Evolutionary conservation across 2,888 invertebrate species (phyloP), one percentile per base, ranked within the genome.

Genomic region (Microctonus brassicae): DNA sequence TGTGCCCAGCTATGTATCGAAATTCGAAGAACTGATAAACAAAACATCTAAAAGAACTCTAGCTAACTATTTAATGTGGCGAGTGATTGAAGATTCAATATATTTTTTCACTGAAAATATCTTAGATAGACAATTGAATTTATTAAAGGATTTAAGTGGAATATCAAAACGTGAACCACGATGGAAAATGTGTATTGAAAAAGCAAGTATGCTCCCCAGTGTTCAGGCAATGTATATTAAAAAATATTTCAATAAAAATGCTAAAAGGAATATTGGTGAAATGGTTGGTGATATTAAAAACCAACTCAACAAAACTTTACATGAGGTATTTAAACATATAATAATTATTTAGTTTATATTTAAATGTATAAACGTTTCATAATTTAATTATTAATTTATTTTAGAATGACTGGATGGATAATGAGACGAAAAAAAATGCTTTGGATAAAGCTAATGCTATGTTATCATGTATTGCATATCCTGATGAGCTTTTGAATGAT

Each of bases 41-140:
- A 83, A 84, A 26, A 92, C 92, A 0, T 90, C 91, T 0, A 92
- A 91, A 80, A 88, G 94, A 75, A 89, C 91, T 2, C 91, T 94
- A 81, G 96, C 97, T 2, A 98, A 98, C 89, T 98, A 98, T 84
- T 93, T 96, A 79, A 92, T 97, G 92, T 97, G 97, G 97, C 91
- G 97, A 67, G 95, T 94, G 0, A 94, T 95, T 0, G 93, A 93
- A 0, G 93, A 94, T 3, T 93, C 95, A 0, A 92, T 95, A 10
- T 92, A 93, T 2, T 97, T 95, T 86, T 89, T 97, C 74, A 94
- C 92, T 0, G 95, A 96, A 65, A 91, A 91, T 69, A 90, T 95
- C 71, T 91, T 96, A 4, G 92, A 93, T 65, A 89, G 95, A 0
- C 95, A 96, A 84, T 88, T 96, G 63, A 91, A 93, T 47, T 97